A percentile compares a stretch with the other conserved stretches of the same genome.
phyloP scores from a whole-genome alignment of 1,140 invertebrate species.

The Nasonia giraulti region DNA sequence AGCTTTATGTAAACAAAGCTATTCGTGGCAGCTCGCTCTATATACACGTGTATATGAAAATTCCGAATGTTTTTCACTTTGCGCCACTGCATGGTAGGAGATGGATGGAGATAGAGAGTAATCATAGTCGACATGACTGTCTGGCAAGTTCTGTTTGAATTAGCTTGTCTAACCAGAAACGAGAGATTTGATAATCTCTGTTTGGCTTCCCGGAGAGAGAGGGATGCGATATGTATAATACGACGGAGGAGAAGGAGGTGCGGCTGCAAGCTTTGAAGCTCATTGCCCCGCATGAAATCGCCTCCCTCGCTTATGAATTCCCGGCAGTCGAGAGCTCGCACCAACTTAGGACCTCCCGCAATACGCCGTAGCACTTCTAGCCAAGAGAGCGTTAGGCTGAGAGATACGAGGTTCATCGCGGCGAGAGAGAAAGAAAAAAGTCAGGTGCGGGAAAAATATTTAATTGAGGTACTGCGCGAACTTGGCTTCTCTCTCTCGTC shows the following conservation, averaged over 20 bases:
- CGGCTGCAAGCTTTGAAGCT: neutral
- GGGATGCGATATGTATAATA: neutral
- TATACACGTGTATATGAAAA: neutral
- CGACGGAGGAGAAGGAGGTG: neutral
- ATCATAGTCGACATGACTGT: neutral
- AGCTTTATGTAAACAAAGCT: neutral
- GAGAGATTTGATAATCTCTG: constrained; percentile 1
- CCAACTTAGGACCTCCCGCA: constrained; percentile 21
- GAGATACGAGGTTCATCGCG: constrained; percentile 51
- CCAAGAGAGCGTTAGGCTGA: constrained; percentile 34
- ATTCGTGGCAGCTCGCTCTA: neutral
- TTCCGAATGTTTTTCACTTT: neutral
- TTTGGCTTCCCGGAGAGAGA: neutral
- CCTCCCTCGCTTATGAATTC: constrained; percentile 11
- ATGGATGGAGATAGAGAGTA: neutral
- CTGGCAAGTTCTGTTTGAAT: neutral
- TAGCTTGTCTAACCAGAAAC: neutral
- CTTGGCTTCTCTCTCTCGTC: neutral
- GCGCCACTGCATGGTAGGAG: too few relatives aligned
- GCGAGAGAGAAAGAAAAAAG: neutral
- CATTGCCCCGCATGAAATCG: constrained; percentile 12
- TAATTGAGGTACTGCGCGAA: constrained; percentile 29
- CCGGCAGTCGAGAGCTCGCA: neutral
- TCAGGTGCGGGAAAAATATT: neutral
- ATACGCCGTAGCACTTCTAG: neutral